These are phyloP conservation scores for Bombus waltoni DNA, from an alignment of 1,140 invertebrate species.

Conservation along the genomic window DNA sequence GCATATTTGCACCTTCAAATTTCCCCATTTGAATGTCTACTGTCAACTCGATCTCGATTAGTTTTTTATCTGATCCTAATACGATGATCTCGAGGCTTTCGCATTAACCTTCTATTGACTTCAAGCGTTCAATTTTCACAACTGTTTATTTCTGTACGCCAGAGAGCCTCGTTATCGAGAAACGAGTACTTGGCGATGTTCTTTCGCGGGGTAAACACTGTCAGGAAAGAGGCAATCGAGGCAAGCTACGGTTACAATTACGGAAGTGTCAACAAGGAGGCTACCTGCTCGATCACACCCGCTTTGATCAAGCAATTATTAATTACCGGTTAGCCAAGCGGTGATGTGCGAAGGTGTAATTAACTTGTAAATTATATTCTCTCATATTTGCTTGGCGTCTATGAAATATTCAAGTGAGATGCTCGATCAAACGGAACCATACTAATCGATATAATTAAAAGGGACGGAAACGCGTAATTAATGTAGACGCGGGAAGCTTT, in stretches of 20 bases:
- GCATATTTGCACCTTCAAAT: background rate
- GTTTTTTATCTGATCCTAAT: background rate
- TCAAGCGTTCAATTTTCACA: background rate
- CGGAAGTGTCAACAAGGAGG: constrained; percentile 13
- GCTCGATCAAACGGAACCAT: background rate
- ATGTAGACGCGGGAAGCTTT: too few relatives aligned
- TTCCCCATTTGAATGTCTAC: background rate
- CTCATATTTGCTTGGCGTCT: background rate
- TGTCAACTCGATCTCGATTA: background rate
- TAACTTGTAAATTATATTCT: background rate
- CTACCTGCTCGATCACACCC: background rate
- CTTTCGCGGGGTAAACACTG: background rate
- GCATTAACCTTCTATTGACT: background rate
- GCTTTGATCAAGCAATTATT: constrained; percentile 34
- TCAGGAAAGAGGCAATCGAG: background rate
- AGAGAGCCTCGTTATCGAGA: too few relatives aligned
- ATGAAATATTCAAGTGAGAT: background rate
- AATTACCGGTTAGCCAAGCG: constrained; percentile 7
- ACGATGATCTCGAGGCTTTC: background rate
- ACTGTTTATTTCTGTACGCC: too few relatives aligned
- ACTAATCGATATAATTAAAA: too few relatives aligned
- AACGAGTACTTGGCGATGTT: background rate
- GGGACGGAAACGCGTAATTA: too few relatives aligned
- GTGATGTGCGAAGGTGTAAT: background rate
- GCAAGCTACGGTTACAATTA: background rate